A percentile compares a stretch with the other conserved stretches of the same genome.
These are phyloP conservation scores for Parambassis ranga DNA, from an alignment of 2,797 vertebrate species.

Conservation along the genomic window DNA sequence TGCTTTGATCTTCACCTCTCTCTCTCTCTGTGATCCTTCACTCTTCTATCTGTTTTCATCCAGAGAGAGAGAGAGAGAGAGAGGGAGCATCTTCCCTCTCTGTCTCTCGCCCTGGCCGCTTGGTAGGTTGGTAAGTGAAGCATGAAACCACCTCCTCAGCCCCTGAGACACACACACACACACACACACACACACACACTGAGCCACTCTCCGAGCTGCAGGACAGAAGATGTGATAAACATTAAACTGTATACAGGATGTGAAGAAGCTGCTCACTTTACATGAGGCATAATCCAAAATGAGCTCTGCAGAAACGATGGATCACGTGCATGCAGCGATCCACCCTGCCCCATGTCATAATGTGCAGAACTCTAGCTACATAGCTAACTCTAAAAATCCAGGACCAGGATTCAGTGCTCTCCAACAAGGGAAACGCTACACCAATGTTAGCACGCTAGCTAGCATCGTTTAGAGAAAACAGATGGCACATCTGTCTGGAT, in stretches of 20 bases:
- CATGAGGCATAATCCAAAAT: neutral
- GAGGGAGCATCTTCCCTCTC: conserved; percentile 21
- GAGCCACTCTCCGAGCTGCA: neutral
- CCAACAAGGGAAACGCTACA: too few species aligned
- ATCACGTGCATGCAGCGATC: too few species aligned
- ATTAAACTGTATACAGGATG: neutral
- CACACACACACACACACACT: conserved; percentile 23
- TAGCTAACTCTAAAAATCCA: too few species aligned
- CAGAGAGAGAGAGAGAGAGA: conserved; percentile 21
- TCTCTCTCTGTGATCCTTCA: conserved; percentile 40
- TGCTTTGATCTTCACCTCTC: conserved; percentile 73
- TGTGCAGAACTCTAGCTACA: too few species aligned
- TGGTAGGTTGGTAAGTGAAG: conserved; percentile 51
- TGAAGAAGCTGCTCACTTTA: neutral
- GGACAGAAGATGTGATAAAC: conserved; percentile 24
- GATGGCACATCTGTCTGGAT: too few species aligned
- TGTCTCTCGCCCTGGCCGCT: conserved; percentile 33
- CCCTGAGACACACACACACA: conserved; percentile 37
- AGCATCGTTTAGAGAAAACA: too few species aligned
- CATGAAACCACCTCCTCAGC: conserved; percentile 55
- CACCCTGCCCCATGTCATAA: too few species aligned
- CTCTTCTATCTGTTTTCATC: conserved; percentile 37
- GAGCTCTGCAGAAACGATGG: neutral
- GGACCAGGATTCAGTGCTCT: too few species aligned
- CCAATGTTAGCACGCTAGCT: too few species aligned